Percentiles rank a stretch among this genome's conserved stretches.
These are phyloP conservation scores for Aproaerema taeniolella DNA, from an alignment of 2,888 invertebrate genomes.

Conservation along the genomic window DNA sequence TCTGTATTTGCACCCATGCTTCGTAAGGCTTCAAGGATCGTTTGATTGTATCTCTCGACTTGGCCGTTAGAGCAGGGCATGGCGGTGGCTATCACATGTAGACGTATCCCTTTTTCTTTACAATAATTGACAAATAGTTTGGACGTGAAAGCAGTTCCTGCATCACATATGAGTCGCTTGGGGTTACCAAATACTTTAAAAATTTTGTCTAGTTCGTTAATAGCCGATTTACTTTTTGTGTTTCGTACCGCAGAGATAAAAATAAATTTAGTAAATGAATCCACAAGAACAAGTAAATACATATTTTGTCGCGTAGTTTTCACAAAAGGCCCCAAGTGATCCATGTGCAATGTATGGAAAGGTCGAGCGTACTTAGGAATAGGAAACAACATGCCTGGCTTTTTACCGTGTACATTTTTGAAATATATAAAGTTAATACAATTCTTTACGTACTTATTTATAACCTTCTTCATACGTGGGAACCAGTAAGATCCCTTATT, in stretches of 20 bases:
- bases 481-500: slow-evolving; percentile 29
- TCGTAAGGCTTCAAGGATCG: slow-evolving; percentile 18
- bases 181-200: slow-evolving; percentile 9
- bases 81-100: slow-evolving; percentile 14
- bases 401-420: slow-evolving; percentile 18
- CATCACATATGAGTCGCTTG: slow-evolving; percentile 1
- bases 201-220: slow-evolving; percentile 6
- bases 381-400: slow-evolving; percentile 19
- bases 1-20: slow-evolving; percentile 16
- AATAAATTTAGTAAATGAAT: slow-evolving; percentile 21
- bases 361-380: slow-evolving; percentile 25
- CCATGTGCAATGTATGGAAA: slow-evolving; percentile 23
- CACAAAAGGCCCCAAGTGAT: slow-evolving; percentile 24
- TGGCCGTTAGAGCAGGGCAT: slow-evolving; percentile 2
- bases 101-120: not conserved
- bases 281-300: slow-evolving; percentile 23
- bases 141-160: slow-evolving; percentile 16
- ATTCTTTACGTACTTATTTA: slow-evolving; percentile 22
- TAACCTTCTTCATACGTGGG: slow-evolving; percentile 19
- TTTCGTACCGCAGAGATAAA: too few species aligned
- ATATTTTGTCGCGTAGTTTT: slow-evolving; percentile 20
- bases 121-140: slow-evolving; percentile 4
- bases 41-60: slow-evolving; percentile 6
- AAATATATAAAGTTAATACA: too few species aligned
- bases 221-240: slow-evolving; percentile 7